Conservation (phyloP, 2,113 vertebrate species). For the Festucalex cinctus region DNA sequence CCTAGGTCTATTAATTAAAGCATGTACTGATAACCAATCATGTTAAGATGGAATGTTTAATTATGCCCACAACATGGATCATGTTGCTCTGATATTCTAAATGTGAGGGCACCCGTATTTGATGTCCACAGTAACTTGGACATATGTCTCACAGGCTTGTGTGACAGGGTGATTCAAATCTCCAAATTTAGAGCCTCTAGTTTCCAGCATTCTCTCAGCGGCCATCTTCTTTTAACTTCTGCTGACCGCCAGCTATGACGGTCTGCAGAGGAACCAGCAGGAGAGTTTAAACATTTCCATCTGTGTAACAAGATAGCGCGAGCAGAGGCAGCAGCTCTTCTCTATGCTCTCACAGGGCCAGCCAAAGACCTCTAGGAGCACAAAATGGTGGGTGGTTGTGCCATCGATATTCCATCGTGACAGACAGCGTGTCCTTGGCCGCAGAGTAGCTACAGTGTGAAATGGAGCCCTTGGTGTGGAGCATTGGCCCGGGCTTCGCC, state of each 20-base stretch:
- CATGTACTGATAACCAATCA: constrained; percentile 35
- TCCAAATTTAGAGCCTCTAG: constrained; percentile 31
- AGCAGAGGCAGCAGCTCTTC: constrained; percentile 54
- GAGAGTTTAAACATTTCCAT: constrained; percentile 73
- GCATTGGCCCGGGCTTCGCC: constrained; percentile 83
- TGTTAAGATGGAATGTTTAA: constrained; percentile 59
- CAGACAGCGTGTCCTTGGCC: constrained; percentile 65
- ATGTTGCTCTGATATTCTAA: constrained; percentile 5
- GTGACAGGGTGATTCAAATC: neutral
- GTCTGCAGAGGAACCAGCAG: constrained; percentile 51
- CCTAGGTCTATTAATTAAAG: constrained; percentile 21
- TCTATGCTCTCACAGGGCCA: constrained; percentile 56
- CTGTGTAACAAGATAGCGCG: constrained; percentile 74
- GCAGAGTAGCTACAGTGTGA: constrained; percentile 71
- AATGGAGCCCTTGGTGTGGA: constrained; percentile 84
- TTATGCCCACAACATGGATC: constrained; percentile 24
- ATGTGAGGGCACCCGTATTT: constrained; percentile 15
- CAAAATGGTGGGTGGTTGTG: constrained; percentile 76
- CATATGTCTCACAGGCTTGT: neutral
- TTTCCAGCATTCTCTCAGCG: constrained; percentile 28
- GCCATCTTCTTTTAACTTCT: constrained; percentile 68
- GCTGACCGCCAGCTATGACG: constrained; percentile 49
- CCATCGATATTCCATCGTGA: constrained; percentile 59
- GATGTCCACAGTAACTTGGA: constrained; percentile 4
- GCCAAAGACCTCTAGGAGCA: constrained; percentile 74